These are phyloP conservation scores for Drosophila percnosoma DNA, from an alignment of 2,888 invertebrate genomes.

Conservation along the genomic window DNA sequence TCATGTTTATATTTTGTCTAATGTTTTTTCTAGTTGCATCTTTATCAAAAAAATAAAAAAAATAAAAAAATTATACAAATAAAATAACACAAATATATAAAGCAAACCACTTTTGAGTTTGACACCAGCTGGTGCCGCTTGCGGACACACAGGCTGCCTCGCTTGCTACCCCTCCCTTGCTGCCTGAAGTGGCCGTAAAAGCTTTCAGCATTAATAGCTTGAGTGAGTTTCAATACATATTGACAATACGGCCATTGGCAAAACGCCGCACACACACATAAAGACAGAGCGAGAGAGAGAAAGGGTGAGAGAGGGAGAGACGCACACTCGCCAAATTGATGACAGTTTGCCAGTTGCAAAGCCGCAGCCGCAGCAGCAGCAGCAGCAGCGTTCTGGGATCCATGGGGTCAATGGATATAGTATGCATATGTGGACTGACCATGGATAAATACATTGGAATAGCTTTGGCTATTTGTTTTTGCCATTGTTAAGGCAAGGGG, in stretches of 20 bases:
- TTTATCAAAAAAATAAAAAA: background rate
- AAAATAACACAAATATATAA: constrained; percentile 44
- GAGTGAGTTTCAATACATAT: constrained; percentile 81
- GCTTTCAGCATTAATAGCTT: constrained; percentile 81
- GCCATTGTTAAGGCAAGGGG: constrained; percentile 45
- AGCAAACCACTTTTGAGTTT: constrained; percentile 82
- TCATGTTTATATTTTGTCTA: constrained; percentile 82
- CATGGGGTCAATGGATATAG: constrained; percentile 36
- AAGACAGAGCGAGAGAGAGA: background rate
- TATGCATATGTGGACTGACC: constrained; percentile 71
- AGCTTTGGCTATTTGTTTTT: constrained; percentile 79
- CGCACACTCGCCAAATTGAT: constrained; percentile 73
- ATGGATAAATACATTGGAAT: constrained; percentile 77
- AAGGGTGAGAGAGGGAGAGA: background rate
- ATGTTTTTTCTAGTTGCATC: constrained; percentile 71
- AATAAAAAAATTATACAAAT: constrained; percentile 15
- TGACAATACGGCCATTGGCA: constrained; percentile 81
- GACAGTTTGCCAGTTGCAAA: constrained; percentile 81
- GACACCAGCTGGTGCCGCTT: constrained; percentile 82
- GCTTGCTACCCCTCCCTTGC: constrained; percentile 14
- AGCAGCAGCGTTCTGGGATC: constrained; percentile 27
- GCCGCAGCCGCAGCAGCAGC: constrained; percentile 58
- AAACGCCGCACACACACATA: constrained; percentile 56
- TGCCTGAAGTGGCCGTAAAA: constrained; percentile 80
- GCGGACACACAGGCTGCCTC: constrained; percentile 54